These are phyloP conservation scores for Paramormyrops kingsleyae DNA, from an alignment of 2,113 vertebrate species.

Conservation along the genomic window DNA sequence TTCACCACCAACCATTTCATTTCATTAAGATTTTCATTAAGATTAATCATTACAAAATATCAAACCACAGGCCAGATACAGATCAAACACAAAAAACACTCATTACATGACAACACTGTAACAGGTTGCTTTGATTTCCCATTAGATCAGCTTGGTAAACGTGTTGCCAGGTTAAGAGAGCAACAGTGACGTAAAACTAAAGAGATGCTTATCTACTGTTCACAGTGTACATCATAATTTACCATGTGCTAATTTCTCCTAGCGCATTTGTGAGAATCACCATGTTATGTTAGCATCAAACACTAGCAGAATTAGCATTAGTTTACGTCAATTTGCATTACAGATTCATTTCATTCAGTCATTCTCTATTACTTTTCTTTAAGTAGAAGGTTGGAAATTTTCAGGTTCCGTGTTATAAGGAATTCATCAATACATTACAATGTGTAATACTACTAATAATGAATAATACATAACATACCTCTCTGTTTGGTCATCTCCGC, in stretches of 20 bases:
- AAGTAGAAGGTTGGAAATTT: not conserved
- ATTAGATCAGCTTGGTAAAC: not conserved
- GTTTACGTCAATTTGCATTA: not conserved
- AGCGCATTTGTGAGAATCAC: not conserved
- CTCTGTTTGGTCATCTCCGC: constrained; percentile 53
- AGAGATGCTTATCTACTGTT: not conserved
- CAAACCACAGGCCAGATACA: not conserved
- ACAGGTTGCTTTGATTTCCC: not conserved
- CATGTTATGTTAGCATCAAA: not conserved
- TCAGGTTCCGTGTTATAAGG: not conserved
- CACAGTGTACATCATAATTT: not conserved
- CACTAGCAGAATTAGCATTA: not conserved
- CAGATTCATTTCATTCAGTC: not conserved
- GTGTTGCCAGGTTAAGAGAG: not conserved
- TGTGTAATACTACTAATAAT: not conserved
- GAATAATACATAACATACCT: constrained; percentile 55
- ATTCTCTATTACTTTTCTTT: not conserved
- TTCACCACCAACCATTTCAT: not conserved
- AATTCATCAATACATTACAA: not conserved
- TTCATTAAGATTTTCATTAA: not conserved
- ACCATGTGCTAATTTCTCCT: not conserved
- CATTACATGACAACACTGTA: not conserved
- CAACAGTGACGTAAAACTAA: not conserved
- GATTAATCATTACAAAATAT: not conserved
- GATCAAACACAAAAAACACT: not conserved